Evolutionary conservation across 2,113 vertebrate species (phyloP).

Genomic region (Gorsachius goisagi): DNA sequence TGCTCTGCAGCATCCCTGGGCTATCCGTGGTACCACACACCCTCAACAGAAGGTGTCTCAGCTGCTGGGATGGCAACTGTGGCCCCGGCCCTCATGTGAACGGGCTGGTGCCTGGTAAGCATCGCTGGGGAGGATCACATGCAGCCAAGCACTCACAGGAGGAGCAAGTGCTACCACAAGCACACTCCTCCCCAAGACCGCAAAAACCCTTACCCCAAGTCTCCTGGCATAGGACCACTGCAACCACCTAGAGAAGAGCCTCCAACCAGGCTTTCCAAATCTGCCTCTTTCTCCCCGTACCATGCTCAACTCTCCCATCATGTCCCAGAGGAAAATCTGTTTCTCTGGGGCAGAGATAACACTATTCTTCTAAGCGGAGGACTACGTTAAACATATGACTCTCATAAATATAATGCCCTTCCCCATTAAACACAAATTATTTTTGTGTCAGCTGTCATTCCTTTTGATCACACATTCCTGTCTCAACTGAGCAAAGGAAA

Average conservation of each 20-base stretch:
- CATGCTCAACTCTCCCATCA: rapidly evolving
- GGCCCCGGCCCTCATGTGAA: background rate
- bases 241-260: background rate
- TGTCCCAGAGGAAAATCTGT: background rate
- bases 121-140: background rate
- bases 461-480: background rate
- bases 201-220: background rate
- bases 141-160: background rate
- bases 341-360: background rate
- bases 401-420: background rate
- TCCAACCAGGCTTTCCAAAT: background rate
- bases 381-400: background rate
- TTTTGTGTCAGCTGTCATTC: background rate
- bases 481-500: background rate
- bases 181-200: background rate
- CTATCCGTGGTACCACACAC: background rate
- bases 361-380: background rate
- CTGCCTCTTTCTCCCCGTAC: background rate
- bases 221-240: background rate
- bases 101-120: background rate
- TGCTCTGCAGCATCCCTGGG: background rate
- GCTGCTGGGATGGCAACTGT: rapidly evolving
- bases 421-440: background rate
- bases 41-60: background rate
- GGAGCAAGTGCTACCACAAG: background rate